Evolutionary conservation across 1,140 invertebrate genomes (phyloP).

Genomic region (Bombus balteatus): DNA sequence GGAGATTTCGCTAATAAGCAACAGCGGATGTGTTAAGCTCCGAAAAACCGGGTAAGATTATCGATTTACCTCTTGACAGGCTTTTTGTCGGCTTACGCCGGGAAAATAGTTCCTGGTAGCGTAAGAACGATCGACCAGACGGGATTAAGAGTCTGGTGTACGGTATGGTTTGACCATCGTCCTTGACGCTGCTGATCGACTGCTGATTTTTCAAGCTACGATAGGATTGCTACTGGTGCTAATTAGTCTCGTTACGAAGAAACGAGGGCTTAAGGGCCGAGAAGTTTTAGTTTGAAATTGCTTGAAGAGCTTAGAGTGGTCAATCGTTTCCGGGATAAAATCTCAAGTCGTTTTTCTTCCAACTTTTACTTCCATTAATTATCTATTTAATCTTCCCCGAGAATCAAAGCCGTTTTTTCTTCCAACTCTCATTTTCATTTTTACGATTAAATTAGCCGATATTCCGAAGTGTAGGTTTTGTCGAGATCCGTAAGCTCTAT

Average conservation of each 20-base stretch:
- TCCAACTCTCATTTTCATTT: neutral
- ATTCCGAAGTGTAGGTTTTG: no score
- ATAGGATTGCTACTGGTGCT: slow-evolving; percentile 10
- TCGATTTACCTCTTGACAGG: slow-evolving; percentile 69
- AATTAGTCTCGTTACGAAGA: slow-evolving; percentile 1
- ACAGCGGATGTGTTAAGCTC: slow-evolving; percentile 34
- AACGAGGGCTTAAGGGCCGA: no score
- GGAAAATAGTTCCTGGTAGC: neutral
- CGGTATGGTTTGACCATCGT: neutral
- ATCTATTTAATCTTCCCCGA: neutral
- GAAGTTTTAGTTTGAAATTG: neutral
- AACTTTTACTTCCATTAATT: neutral
- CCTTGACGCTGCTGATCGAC: slow-evolving; percentile 19
- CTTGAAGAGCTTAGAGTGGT: neutral
- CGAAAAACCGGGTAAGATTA: slow-evolving; percentile 68
- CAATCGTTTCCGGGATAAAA: neutral
- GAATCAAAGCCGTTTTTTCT: no score
- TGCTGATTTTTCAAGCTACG: slow-evolving; percentile 22
- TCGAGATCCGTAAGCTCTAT: no score
- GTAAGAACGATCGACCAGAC: neutral
- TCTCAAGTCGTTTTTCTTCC: neutral
- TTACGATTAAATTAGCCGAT: no score
- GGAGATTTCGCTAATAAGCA: slow-evolving; percentile 77
- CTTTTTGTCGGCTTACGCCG: neutral
- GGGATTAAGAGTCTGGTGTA: slow-evolving; percentile 2